Evolutionary conservation across 1,140 invertebrate genomes (phyloP).

Genomic region (Drosophila simulans): DNA sequence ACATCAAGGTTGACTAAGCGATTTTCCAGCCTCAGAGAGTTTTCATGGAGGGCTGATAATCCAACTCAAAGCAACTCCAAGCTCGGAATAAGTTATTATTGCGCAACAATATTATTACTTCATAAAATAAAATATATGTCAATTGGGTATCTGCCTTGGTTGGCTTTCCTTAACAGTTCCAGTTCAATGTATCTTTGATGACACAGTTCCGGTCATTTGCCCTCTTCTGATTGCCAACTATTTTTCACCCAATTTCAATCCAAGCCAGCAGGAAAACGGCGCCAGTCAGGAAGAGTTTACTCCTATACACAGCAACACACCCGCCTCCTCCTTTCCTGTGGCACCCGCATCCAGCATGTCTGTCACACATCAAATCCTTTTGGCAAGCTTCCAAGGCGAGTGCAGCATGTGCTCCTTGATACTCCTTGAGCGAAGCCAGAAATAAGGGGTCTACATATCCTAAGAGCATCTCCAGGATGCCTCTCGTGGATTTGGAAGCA

Average conservation of each 20-base stretch:
- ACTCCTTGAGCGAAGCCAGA: background rate
- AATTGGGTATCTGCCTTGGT: background rate
- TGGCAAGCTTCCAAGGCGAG: constrained; percentile 52
- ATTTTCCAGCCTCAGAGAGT: background rate
- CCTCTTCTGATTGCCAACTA: constrained; percentile 54
- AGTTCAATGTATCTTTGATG: constrained; percentile 47
- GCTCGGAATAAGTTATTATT: too few relatives aligned
- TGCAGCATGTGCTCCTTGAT: constrained; percentile 2
- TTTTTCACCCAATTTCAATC: constrained; percentile 49
- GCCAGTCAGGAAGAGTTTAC: constrained; percentile 19
- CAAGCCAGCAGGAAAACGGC: constrained; percentile 15
- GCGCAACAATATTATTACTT: background rate
- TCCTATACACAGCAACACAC: background rate
- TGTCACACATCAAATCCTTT: constrained; percentile 53
- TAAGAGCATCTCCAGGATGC: constrained; percentile 1
- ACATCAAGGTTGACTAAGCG: constrained; percentile 20
- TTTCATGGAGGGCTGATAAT: constrained; percentile 12
- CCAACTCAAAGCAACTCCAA: background rate
- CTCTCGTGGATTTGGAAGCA: constrained; percentile 2
- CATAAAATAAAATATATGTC: background rate
- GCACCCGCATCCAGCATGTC: constrained; percentile 10
- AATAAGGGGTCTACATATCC: background rate
- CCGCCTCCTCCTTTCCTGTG: background rate
- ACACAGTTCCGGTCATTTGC: constrained; percentile 47
- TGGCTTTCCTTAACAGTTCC: background rate